Base-by-base conservation (phyloP, 2,888 invertebrate genomes). In the Dioctria linearis region DNA sequence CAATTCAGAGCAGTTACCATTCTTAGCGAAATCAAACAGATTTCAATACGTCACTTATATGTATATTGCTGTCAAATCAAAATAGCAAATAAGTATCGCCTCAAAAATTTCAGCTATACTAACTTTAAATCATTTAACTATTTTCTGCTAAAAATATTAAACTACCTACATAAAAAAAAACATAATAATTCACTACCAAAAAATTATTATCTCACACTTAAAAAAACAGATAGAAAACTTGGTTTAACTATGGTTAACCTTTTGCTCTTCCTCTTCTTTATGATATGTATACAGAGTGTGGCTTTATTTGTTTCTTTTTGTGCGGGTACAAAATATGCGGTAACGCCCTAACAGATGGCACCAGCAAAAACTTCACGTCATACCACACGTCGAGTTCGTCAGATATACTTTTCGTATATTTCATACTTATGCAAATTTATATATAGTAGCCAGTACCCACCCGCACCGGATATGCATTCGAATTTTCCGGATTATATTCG, bases 401-500 rank as follows among this genome's bases (percentile, higher is more conserved):
- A 76, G 63, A 61, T 76, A 25, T 25, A 37, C 46, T 76, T 76
- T 63, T 25, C 25, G 76, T 46, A 13, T 42, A 42, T 75, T 75
- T 25, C 25, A 25, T 25, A 42, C 61, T n/a, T n/a, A 61, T 76
- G 46, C 49, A 49, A 76, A 76, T 76, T 46, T 46, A 25, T 25
- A 25, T 25, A 25, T 25, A 25, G 25, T 25, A 25, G 25, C 25
- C 25, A 25, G 25, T 25, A 25, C 25, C 25, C 25, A 63, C 61
- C 63, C 76, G 59, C 6, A 11, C 73, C 63, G 76, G 63, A 63
- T 63, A 63, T 76, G 63, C 63, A 63, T 76, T 61, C 49, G 51
- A 76, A 76, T 76, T 76, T 76, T 76, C 63, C 76, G 76, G 76
- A 76, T 66, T 43, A 71, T n/a, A 49, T 39, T 71, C 40, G 8